A percentile compares a stretch with the other conserved stretches of the same genome.
Evolutionary conservation across 2,797 vertebrate genomes (phyloP).

Genomic region (Phalloptychus januarius): DNA sequence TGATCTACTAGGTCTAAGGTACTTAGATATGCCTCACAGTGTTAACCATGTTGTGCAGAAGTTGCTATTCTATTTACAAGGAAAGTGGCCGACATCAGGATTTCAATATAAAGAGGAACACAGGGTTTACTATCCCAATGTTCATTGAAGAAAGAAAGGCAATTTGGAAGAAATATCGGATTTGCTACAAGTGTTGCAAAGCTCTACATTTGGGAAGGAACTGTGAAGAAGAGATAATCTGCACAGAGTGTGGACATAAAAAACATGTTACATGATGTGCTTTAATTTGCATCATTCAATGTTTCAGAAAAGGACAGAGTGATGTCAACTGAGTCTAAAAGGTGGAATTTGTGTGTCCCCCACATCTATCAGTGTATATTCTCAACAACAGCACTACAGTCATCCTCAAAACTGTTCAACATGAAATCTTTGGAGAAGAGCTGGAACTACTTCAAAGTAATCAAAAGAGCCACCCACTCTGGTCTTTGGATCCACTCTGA

Average conservation of each 20-base stretch:
- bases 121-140: neutral
- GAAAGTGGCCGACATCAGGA: neutral
- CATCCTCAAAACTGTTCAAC: too few species aligned
- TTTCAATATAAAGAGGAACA: neutral
- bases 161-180: neutral
- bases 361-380: too few species aligned
- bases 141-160: neutral
- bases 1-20: neutral
- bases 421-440: too few species aligned
- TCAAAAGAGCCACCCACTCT: too few species aligned
- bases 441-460: too few species aligned
- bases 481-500: too few species aligned
- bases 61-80: too few species aligned
- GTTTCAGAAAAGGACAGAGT: too few species aligned
- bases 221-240: neutral
- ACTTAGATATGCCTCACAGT: neutral
- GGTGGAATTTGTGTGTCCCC: too few species aligned
- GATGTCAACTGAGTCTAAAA: too few species aligned
- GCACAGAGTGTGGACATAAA: neutral
- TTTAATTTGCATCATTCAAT: too few species aligned
- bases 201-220: neutral
- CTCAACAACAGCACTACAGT: too few species aligned
- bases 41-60: conserved; percentile 1
- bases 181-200: neutral
- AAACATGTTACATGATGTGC: neutral